Evolutionary conservation across 2,797 vertebrate genomes (phyloP).

Genomic region (Phalanger gymnotis): DNA sequence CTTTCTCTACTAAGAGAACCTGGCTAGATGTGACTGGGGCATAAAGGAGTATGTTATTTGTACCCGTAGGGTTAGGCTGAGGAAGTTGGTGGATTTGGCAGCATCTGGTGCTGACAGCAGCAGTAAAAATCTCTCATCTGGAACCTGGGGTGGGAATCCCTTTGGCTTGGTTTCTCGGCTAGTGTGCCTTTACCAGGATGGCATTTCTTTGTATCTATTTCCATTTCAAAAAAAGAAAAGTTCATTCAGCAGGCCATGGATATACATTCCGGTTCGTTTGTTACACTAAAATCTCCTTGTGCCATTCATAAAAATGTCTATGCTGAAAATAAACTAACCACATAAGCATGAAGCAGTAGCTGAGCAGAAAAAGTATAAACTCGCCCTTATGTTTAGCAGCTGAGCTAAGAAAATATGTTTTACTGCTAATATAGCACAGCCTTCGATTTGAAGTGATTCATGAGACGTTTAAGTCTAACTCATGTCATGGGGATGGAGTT

Average conservation of each 20-base stretch:
- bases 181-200: slow-evolving; percentile 6
- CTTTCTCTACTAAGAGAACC: slow-evolving; percentile 54
- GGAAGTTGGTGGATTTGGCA: slow-evolving; percentile 58
- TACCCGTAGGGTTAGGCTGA: slow-evolving; percentile 47
- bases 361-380: slow-evolving; percentile 12
- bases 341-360: slow-evolving; percentile 20
- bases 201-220: slow-evolving; percentile 29
- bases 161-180: slow-evolving; percentile 38
- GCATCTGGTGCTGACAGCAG: slow-evolving; percentile 58
- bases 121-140: slow-evolving; percentile 29
- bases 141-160: slow-evolving; percentile 48
- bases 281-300: slow-evolving; percentile 38
- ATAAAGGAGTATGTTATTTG: slow-evolving; percentile 57
- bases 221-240: slow-evolving; percentile 6
- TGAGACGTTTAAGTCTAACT: background rate
- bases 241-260: slow-evolving; percentile 16
- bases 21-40: slow-evolving; percentile 27
- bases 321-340: slow-evolving; percentile 45
- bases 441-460: slow-evolving; percentile 37
- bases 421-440: slow-evolving; percentile 12
- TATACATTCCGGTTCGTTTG: slow-evolving; percentile 38
- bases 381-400: background rate
- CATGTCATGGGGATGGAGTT: slow-evolving; percentile 4
- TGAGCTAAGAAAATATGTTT: slow-evolving; percentile 26
- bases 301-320: slow-evolving; percentile 54